Conservation (phyloP, 2,797 vertebrate species). For the Lepilemur ruficaudatus region DNA sequence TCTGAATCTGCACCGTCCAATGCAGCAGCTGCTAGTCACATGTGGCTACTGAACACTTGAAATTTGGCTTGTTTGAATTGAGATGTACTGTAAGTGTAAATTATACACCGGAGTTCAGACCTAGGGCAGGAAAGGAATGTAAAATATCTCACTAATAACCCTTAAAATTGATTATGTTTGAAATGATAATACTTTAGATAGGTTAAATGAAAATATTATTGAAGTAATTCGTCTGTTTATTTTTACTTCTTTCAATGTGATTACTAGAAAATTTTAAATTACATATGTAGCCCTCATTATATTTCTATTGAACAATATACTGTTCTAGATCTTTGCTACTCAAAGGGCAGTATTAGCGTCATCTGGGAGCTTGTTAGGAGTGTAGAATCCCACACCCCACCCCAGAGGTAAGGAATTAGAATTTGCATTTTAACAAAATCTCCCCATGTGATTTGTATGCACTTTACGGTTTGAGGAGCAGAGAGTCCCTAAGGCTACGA, state of each 20-base stretch:
- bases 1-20: not conserved
- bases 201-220: conserved; percentile 7
- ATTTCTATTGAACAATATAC: not conserved
- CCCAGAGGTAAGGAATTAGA: not conserved
- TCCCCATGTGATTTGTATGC: not conserved
- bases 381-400: not conserved
- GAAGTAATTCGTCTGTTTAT: not conserved
- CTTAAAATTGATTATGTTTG: not conserved
- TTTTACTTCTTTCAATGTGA: conserved; percentile 19
- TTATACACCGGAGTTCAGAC: not conserved
- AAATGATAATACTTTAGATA: not conserved
- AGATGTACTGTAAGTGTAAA: not conserved
- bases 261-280: not conserved
- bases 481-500: not conserved
- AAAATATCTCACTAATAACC: not conserved
- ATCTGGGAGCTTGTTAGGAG: not conserved
- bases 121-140: not conserved
- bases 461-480: not conserved
- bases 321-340: not conserved
- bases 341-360: not conserved
- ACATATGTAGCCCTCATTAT: not conserved
- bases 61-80: not conserved
- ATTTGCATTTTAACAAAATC: not conserved
- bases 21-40: rapidly evolving
- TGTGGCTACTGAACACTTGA: not conserved